Evolutionary conservation across 2,113 vertebrate genomes (phyloP).

Genomic region (Promerops cafer): DNA sequence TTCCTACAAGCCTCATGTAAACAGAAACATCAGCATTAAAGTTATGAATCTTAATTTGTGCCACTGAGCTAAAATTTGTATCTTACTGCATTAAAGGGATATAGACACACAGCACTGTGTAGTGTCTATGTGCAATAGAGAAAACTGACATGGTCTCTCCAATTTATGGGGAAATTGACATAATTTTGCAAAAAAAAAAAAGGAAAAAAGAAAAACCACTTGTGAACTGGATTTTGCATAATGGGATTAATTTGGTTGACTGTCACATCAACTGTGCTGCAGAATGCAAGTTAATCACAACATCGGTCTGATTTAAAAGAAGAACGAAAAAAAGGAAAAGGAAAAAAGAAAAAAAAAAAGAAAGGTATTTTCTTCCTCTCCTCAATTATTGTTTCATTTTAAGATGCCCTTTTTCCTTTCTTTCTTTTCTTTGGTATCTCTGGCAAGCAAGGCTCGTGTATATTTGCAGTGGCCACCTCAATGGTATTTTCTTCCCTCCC

Average conservation of each 20-base stretch:
- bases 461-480: not conserved
- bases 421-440: not conserved
- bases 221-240: constrained; percentile 81
- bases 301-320: constrained; percentile 66
- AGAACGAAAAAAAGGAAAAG: constrained; percentile 28
- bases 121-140: constrained; percentile 59
- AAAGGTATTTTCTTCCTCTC: constrained; percentile 41
- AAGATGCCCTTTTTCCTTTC: not conserved
- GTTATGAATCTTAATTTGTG: constrained; percentile 74
- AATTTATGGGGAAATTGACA: constrained; percentile 77
- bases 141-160: constrained; percentile 74
- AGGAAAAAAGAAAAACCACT: constrained; percentile 68
- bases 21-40: constrained; percentile 72
- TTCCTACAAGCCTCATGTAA: constrained; percentile 51
- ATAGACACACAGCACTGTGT: constrained; percentile 56
- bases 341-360: not conserved
- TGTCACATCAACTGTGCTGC: constrained; percentile 74
- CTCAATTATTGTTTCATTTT: constrained; percentile 33
- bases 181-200: constrained; percentile 59
- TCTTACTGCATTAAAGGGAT: constrained; percentile 65
- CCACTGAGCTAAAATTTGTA: constrained; percentile 65
- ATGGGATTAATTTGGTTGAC: constrained; percentile 82
- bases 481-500: not conserved
- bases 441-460: not conserved
- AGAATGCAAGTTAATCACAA: constrained; percentile 77